phyloP scores from a whole-genome alignment of 2,888 invertebrate genomes.

The Hipparchia semele region DNA sequence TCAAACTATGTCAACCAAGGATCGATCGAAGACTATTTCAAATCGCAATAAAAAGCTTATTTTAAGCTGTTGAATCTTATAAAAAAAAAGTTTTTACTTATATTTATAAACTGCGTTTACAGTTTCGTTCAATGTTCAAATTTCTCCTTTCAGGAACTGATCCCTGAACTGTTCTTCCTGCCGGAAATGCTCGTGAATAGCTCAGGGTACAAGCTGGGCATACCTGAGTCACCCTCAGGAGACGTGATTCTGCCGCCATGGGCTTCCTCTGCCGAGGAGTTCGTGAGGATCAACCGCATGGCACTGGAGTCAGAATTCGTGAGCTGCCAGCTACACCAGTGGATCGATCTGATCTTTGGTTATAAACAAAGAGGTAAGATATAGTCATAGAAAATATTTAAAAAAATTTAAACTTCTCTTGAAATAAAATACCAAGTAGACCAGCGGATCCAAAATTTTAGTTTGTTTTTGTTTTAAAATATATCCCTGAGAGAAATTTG shows the following conservation, averaged over 20 bases:
- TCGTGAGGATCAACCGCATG: conserved; percentile 98
- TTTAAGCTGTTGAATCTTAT: no score
- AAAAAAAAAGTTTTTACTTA: no score
- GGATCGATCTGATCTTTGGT: conserved; percentile 99
- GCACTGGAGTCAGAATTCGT: conserved; percentile 99
- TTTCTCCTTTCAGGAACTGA: conserved; percentile 88
- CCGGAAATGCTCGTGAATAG: conserved; percentile 99
- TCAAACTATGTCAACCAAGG: no score
- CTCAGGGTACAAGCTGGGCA: conserved; percentile 91
- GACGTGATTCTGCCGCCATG: conserved; percentile 98
- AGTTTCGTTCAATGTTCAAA: background rate
- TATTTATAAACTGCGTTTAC: no score
- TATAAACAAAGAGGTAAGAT: conserved; percentile 96
- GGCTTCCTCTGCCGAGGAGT: conserved; percentile 99
- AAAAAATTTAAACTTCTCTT: background rate
- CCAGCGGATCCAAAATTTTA: no score
- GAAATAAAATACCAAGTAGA: background rate
- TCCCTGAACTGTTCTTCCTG: conserved; percentile 99
- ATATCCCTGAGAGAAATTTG: no score
- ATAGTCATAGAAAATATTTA: background rate
- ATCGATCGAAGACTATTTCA: no score
- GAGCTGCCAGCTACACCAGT: conserved; percentile 99
- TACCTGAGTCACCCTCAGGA: conserved; percentile 91
- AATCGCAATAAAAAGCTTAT: no score
- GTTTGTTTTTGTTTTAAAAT: no score